Base-by-base conservation (phyloP, 2,797 vertebrate species). In the Gymnopithys bicolor region DNA sequence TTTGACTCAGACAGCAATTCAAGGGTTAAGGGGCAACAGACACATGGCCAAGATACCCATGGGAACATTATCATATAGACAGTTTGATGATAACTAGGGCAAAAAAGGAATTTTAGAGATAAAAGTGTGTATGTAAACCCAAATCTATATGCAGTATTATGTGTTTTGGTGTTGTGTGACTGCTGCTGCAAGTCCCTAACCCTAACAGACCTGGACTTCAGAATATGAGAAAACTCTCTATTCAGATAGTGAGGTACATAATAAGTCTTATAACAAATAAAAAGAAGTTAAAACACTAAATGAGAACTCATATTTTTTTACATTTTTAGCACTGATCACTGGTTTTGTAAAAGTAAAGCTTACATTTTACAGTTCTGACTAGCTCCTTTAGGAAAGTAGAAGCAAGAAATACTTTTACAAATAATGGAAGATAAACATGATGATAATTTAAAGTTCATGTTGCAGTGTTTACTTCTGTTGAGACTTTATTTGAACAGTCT, bases 401-500 rank as follows among this genome's bases (percentile, higher is more conserved):
- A 73, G 45, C 23, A 90, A 84, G 35, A 86, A 84, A 78, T 55
- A 71, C n/a, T 56, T 95, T 6, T 53, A 74, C 17, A 95, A 91
- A 73, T 68, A 92, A 69, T 16, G 18, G 37, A 89, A 94, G 67
- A 86, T 76, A 93, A 94, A 84, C 48, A 70, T 11, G 6, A 49
- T 35, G 74, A 71, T 62, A 70, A 88, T 75, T 81, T 90, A 73
- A 89, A 89, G 67, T 84, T 87, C 41, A 71, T 79, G 69, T 73
- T 83, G 43, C 55, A 62, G 21, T 84, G 80, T 91, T 91, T 93
- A 94, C 87, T 81, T 93, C 33, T 53, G 25, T 55, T 69, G 59
- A 86, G 90, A 87, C 6, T 92, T 75, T 93, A 70, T 85, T 93
- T 94, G 76, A 91, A 84, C 23, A 90, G 37, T 41, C 52, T 69